Evolutionary conservation across 2,113 vertebrate genomes (phyloP).

Genomic region (Forbesichthys agassizii): DNA sequence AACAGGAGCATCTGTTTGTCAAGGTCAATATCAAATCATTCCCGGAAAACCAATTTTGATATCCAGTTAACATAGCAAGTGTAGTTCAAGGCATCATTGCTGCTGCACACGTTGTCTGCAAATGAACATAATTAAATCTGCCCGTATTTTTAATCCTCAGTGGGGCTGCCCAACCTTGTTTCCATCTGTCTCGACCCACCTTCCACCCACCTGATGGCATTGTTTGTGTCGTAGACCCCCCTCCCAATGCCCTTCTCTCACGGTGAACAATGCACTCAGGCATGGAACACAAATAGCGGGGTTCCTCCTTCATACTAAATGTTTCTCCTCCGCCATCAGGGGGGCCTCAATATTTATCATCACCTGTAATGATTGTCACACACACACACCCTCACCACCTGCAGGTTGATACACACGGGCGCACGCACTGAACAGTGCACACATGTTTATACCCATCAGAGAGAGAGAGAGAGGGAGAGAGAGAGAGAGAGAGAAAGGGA

Average conservation of each 20-base stretch:
- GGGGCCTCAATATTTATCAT: constrained; percentile 56
- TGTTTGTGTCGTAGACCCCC: constrained; percentile 5
- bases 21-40: constrained; percentile 18
- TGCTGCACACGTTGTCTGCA: constrained; percentile 22
- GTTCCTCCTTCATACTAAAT: constrained; percentile 39
- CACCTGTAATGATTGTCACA: constrained; percentile 47
- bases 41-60: constrained; percentile 35
- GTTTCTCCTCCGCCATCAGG: constrained; percentile 30
- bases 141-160: constrained; percentile 24
- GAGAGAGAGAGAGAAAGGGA: background rate
- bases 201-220: background rate
- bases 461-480: constrained; percentile 10
- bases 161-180: background rate
- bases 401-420: constrained; percentile 20
- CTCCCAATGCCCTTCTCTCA: background rate
- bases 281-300: background rate
- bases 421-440: background rate
- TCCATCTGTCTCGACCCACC: constrained; percentile 1
- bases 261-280: constrained; percentile 20
- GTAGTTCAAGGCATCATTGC: constrained; percentile 15
- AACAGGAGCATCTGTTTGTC: constrained; percentile 1
- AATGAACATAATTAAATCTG: constrained; percentile 36
- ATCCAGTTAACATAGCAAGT: constrained; percentile 17
- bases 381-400: constrained; percentile 18
- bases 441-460: background rate